A percentile compares a stretch with the other conserved stretches of the same genome.
phyloP scores from a whole-genome alignment of 2,888 invertebrate species.

The Xestia rhomboidea region DNA sequence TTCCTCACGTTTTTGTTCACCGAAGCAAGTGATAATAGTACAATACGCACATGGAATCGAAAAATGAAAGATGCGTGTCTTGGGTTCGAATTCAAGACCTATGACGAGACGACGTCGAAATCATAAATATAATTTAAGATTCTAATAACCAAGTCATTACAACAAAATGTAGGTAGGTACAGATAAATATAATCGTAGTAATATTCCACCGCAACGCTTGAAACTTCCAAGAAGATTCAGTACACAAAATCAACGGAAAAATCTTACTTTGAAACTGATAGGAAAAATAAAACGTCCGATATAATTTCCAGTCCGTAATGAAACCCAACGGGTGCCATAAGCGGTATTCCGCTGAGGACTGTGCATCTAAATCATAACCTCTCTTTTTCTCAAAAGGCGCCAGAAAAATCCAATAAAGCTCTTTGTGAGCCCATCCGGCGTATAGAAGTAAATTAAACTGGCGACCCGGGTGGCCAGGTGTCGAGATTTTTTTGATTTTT shows the following conservation, averaged over 20 bases:
- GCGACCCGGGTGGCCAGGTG: slow-evolving; percentile 62
- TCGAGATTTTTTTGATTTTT: slow-evolving; percentile 29
- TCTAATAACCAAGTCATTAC: background rate
- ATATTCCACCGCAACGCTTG: background rate
- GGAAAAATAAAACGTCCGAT: slow-evolving; percentile 14
- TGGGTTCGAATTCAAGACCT: too few species aligned
- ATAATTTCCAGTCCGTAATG: slow-evolving; percentile 51
- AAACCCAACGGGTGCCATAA: slow-evolving; percentile 42
- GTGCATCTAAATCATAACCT: slow-evolving; percentile 69
- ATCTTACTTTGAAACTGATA: slow-evolving; percentile 22
- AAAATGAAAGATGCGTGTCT: too few species aligned
- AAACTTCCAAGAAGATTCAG: background rate
- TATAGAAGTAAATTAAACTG: slow-evolving; percentile 71
- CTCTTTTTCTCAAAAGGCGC: slow-evolving; percentile 67
- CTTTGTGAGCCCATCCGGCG: slow-evolving; percentile 65
- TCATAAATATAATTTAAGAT: background rate
- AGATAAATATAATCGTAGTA: background rate
- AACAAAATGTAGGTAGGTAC: too few species aligned
- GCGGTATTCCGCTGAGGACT: slow-evolving; percentile 48
- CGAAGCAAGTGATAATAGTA: too few species aligned
- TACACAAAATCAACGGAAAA: slow-evolving; percentile 11
- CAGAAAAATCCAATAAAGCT: slow-evolving; percentile 75
- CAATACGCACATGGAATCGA: too few species aligned
- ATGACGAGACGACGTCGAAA: too few species aligned
- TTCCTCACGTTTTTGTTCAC: too few species aligned